Percentiles rank a stretch among this genome's conserved stretches.
Evolutionary conservation across 2,888 invertebrate genomes (phyloP).

Genomic region (Melinaea menophilus): DNA sequence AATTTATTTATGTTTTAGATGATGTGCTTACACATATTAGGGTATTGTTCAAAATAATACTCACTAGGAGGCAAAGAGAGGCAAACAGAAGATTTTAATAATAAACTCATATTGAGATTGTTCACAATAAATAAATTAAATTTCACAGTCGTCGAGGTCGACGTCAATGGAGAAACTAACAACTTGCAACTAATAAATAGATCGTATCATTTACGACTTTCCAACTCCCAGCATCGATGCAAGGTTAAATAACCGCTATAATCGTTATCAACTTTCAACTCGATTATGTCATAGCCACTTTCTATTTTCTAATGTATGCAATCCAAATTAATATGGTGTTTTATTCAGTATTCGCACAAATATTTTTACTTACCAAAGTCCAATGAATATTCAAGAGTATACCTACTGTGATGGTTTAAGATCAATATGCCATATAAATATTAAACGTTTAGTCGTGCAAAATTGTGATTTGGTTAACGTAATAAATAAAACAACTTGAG

Average conservation of each 20-base stretch:
- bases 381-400: too few species aligned
- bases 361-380: too few species aligned
- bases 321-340: conserved; percentile 16
- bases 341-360: too few species aligned
- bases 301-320: conserved; percentile 44
- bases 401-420: too few species aligned
- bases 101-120: conserved; percentile 32
- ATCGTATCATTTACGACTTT: conserved; percentile 45
- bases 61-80: conserved; percentile 37
- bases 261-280: conserved; percentile 66
- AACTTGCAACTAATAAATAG: conserved; percentile 31
- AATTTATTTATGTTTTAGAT: too few species aligned
- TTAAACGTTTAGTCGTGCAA: too few species aligned
- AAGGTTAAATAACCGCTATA: conserved; percentile 52
- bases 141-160: conserved; percentile 26
- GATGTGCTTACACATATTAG: neutral
- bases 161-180: conserved; percentile 40
- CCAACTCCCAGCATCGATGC: conserved; percentile 38
- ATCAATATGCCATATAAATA: too few species aligned
- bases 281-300: conserved; percentile 65
- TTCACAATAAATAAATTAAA: conserved; percentile 21
- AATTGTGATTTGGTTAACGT: too few species aligned
- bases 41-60: neutral
- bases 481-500: too few species aligned
- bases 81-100: conserved; percentile 57